Evolutionary conservation across 2,888 invertebrate genomes (phyloP).

Genomic region (Graphium colonna): DNA sequence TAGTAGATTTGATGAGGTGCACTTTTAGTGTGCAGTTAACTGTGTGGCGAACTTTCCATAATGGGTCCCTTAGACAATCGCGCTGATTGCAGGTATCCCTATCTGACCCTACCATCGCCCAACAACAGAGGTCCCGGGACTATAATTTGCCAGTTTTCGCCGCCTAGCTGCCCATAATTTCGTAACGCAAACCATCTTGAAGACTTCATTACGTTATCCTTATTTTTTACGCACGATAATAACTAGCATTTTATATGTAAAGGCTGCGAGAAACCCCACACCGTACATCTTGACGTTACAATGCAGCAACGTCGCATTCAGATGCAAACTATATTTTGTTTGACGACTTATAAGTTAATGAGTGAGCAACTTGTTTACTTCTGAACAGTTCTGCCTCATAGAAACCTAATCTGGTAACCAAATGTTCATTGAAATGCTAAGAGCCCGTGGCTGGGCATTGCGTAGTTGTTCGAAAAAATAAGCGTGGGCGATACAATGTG

Average conservation of each 20-base stretch:
- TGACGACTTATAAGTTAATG: constrained; percentile 48
- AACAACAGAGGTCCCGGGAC: constrained; percentile 54
- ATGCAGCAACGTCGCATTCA: constrained; percentile 32
- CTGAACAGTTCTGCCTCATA: constrained; percentile 56
- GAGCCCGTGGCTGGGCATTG: constrained; percentile 46
- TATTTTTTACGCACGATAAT: constrained; percentile 33
- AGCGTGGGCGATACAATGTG: constrained; percentile 68
- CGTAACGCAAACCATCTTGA: constrained; percentile 51
- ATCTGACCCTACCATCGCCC: constrained; percentile 53
- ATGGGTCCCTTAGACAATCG: constrained; percentile 55
- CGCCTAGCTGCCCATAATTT: constrained; percentile 72
- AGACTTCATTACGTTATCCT: constrained; percentile 61
- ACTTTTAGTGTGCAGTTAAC: constrained; percentile 22
- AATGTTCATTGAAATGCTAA: constrained; percentile 76
- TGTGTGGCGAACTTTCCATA: constrained; percentile 46
- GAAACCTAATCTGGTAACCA: constrained; percentile 76
- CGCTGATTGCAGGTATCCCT: constrained; percentile 55
- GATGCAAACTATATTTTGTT: constrained; percentile 43
- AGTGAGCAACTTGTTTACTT: constrained; percentile 59
- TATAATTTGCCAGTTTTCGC: constrained; percentile 75
- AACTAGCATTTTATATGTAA: constrained; percentile 4
- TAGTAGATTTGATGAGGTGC: constrained; percentile 8
- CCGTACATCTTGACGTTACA: background rate
- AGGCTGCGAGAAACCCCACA: constrained; percentile 2
- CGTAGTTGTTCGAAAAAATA: constrained; percentile 59